Evolutionary conservation across 2,888 invertebrate genomes (phyloP), one percentile per base, ranked within the genome.

Genomic region (Deilephila porcellus): DNA sequence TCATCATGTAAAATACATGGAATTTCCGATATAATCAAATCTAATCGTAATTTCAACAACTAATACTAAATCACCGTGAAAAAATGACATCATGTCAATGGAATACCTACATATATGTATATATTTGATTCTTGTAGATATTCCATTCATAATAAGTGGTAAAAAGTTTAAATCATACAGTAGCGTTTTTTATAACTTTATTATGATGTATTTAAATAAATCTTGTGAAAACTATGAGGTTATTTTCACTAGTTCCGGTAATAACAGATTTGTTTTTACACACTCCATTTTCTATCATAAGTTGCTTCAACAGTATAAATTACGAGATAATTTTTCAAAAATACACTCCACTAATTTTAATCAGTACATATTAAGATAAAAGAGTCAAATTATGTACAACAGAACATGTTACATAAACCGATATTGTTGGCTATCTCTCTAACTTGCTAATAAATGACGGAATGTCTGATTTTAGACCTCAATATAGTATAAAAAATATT

Each of bases 371-470:
- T 45, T 11, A 45, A 45, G 4, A 14, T 3, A 45, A 45, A 11
- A 45, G 5, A 32, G 29, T 11, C 25, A 32, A 60, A 29, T 3
- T 60, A 14, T 60, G 25, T 14, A 32, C 14, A 32, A 14, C 4
- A 20, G 64, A 8, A 0, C 25, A 14, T 4, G 25, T 45, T 67
- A 67, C 6, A 52, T 25, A 52, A 64, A 37, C 1, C 20, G 45
- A 67, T 52, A 25, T 52, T 64, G 64, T 64, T 67, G 25, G 52
- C 67, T 45, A 34, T 63, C 62, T 62, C 62, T 4, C 34, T 8
- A 8, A 63, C 25, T 67, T 19, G 25, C 14, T 25, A 20, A 8
- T 45, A 67, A 20, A 67, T 67, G 67, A 67, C 67, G 67, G 25
- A 45, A 67, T 25, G 14, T 17, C 45, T 67, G 14, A 52, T 52